Conservation (phyloP, 2,888 invertebrate species). For the Schizotus pectinicornis region DNA sequence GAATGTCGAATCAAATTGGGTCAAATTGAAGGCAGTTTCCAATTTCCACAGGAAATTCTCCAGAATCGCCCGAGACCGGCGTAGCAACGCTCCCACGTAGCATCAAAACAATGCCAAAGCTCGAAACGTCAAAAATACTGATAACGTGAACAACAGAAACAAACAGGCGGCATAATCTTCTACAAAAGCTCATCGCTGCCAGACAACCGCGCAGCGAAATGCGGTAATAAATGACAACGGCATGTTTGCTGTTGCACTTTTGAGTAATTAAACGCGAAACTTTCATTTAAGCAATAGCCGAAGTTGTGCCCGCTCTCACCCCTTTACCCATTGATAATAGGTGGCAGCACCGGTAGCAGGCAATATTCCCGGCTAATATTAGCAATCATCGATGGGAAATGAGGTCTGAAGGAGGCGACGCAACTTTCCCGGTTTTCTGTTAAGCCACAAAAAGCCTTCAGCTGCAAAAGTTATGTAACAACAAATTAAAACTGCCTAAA, state of each 20-base stretch:
- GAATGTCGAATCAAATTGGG: conserved; percentile 45
- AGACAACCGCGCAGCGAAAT: too few relatives aligned
- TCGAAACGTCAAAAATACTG: too few relatives aligned
- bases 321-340: conserved; percentile 2
- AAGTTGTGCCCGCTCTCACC: conserved; percentile 1
- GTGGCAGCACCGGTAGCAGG: conserved; percentile 25
- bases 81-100: too few relatives aligned
- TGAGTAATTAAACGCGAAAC: conserved; percentile 10
- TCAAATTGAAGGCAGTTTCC: conserved; percentile 48
- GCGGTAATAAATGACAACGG: too few relatives aligned
- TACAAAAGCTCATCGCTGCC: too few relatives aligned
- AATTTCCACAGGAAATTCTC: conserved; percentile 45
- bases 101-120: conserved; percentile 4
- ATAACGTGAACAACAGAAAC: too few relatives aligned
- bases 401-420: conserved; percentile 37
- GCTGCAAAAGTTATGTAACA: conserved; percentile 7
- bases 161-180: too few relatives aligned
- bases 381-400: conserved; percentile 44
- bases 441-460: conserved; percentile 30
- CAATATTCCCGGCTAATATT: conserved; percentile 36
- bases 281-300: conserved; percentile 13
- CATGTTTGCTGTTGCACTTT: conserved; percentile 7
- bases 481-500: neutral
- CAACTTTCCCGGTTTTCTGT: conserved; percentile 32
- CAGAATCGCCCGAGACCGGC: neutral